Percentiles rank a stretch among this genome's conserved stretches.
These are phyloP conservation scores for Leucoraja erinaceus DNA, from an alignment of 2,113 vertebrate species.

Conservation along the genomic window DNA sequence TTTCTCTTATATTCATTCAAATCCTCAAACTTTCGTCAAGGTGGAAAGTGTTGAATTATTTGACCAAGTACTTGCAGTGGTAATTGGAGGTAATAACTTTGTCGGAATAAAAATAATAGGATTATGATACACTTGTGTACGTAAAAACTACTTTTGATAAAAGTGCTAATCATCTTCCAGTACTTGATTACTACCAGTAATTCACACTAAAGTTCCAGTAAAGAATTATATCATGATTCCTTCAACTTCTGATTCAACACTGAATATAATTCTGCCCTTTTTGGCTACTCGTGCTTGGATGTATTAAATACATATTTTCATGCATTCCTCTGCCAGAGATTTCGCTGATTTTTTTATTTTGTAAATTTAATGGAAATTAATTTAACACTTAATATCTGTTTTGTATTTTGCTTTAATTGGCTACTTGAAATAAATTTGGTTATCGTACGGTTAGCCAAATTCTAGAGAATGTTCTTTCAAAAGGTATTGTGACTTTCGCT, in stretches of 20 bases:
- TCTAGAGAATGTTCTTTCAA: neutral
- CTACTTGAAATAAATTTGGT: neutral
- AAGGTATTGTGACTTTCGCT: neutral
- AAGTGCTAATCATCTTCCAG: neutral
- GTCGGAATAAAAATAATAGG: neutral
- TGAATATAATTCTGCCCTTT: neutral
- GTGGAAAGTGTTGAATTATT: neutral
- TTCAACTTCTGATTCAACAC: neutral
- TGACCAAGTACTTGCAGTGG: neutral
- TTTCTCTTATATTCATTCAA: neutral
- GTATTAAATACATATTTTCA: neutral
- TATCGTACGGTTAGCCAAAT: neutral
- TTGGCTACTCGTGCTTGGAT: neutral
- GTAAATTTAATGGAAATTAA: neutral
- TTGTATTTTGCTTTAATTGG: neutral
- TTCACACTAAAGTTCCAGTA: neutral
- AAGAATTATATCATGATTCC: neutral
- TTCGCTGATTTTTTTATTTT: neutral
- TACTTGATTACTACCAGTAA: too few relatives aligned
- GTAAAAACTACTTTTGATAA: neutral
- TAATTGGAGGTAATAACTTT: neutral
- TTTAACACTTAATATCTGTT: neutral
- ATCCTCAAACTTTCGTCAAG: neutral
- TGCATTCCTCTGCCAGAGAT: neutral
- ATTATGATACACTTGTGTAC: neutral